Evolutionary conservation across 1,140 invertebrate genomes (phyloP).

Genomic region (Sarcophaga peregrina): DNA sequence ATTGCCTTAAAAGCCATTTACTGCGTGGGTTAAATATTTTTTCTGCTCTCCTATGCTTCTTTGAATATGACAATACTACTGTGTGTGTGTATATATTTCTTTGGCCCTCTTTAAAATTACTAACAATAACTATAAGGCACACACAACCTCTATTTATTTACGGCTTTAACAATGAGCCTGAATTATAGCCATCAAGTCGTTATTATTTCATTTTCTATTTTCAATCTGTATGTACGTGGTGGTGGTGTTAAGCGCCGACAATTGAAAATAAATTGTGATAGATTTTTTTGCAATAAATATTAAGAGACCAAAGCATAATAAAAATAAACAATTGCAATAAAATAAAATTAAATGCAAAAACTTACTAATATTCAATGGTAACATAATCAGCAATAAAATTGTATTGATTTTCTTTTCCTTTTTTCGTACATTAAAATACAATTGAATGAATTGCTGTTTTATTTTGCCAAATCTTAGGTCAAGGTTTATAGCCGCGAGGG

Average conservation of each 20-base stretch:
- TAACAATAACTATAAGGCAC: neutral
- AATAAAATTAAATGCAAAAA: neutral
- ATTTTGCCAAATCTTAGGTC: neutral
- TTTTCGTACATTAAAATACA: neutral
- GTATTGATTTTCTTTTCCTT: neutral
- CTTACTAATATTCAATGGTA: neutral
- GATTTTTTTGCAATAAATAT: too few species aligned
- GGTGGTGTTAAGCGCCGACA: constrained; percentile 18
- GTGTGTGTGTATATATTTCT: neutral
- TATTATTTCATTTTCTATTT: neutral
- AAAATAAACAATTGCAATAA: neutral
- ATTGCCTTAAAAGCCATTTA: constrained; percentile 7
- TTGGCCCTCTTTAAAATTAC: neutral
- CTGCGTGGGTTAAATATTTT: constrained; percentile 8
- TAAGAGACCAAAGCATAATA: too few species aligned
- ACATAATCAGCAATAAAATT: neutral
- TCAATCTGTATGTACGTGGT: too few species aligned
- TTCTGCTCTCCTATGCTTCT: neutral
- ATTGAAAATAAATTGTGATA: constrained; percentile 1
- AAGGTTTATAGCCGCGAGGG: neutral
- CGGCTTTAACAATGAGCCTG: constrained; percentile 20
- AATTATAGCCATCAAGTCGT: constrained; percentile 7
- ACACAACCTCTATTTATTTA: constrained; percentile 3
- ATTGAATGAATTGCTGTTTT: neutral
- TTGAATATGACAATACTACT: neutral